A percentile compares a stretch with the other conserved stretches of the same genome.
phyloP scores from a whole-genome alignment of 2,888 invertebrate species.

The Digitonthophagus gazella region DNA sequence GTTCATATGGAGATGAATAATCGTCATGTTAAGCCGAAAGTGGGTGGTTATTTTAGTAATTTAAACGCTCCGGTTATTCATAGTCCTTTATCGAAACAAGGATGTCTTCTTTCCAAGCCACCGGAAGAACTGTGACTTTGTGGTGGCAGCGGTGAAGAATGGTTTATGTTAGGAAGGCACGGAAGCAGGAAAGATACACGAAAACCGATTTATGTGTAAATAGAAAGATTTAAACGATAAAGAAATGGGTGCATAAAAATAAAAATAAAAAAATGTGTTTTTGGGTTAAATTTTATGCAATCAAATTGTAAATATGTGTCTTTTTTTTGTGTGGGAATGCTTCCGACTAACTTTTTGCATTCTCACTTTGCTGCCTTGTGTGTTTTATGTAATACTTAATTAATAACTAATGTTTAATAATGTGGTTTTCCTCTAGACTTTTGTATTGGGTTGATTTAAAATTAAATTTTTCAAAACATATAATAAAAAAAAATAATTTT shows the following conservation, averaged over 20 bases:
- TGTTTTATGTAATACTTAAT: neutral
- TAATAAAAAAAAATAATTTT: too few relatives aligned
- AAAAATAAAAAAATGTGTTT: too few relatives aligned
- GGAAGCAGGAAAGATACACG: constrained; percentile 38
- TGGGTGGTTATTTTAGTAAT: constrained; percentile 77
- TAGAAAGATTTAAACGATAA: too few relatives aligned
- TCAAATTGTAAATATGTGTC: too few relatives aligned
- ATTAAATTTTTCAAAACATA: too few relatives aligned
- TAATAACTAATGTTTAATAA: neutral
- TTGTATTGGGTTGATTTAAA: neutral
- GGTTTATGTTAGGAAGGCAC: constrained; percentile 39
- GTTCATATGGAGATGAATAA: constrained; percentile 93
- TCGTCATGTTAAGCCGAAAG: constrained; percentile 79
- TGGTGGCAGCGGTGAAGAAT: constrained; percentile 35
- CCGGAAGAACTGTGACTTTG: constrained; percentile 44
- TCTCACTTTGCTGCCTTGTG: neutral
- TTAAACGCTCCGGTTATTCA: constrained; percentile 52
- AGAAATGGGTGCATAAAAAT: too few relatives aligned
- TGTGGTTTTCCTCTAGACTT: neutral
- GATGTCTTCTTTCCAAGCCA: constrained; percentile 42
- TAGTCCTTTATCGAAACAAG: constrained; percentile 46
- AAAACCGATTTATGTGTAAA: constrained; percentile 39
- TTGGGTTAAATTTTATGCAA: too few relatives aligned
- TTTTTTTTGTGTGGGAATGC: neutral
- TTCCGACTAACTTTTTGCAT: neutral